Base-by-base conservation (phyloP, 2,797 vertebrate species). In the Enoplosus armatus region DNA sequence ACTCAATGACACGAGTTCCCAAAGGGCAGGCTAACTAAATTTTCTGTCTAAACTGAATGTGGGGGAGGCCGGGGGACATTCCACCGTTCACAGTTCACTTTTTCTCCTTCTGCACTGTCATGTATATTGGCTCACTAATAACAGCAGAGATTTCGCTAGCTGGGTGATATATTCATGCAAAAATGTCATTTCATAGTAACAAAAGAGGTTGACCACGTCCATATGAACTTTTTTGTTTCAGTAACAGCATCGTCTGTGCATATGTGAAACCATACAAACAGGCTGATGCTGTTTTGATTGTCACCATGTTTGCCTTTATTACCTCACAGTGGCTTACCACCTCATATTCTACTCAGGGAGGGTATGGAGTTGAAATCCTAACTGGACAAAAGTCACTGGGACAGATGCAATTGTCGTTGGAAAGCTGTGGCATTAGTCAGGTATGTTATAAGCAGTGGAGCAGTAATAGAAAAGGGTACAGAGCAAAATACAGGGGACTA, bases 101-200 rank as follows among this genome's bases (percentile, higher is more conserved):
- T 43, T 63, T 47, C 31, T 29, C 22, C 9, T 35, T 35, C 33
- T 26, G 7, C 18, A 18, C 27, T 37, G 20, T n/a, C 7, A 26
- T 11, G 16, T 14, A 27, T 22, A 8, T 27, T 12, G 18, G 35
- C 22, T 64, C 4, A 37, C 22, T 51, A 48, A 4, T 16, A 43
- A 45, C 8, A 24, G 12, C 2, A 8, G 14, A 11, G 11, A 33
- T 16, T 39, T 33, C 3, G 0, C 4, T 4, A 45, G 16, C 24
- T 50, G 31, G 14, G 22, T 24, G 16, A 35, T 9, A 10, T 2
- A 58, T 22, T 58, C 11, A 24, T 31, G 14, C 14, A 76, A 39
- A 56, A 61, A 45, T 24, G 3, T 14, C 24, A n/a, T 56, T 48
- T 60, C 10, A 62, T 20, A 71, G 69, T 24, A 66, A 69, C 47